Base-by-base conservation (phyloP, 2,888 invertebrate species). In the Spicauda simplicius region DNA sequence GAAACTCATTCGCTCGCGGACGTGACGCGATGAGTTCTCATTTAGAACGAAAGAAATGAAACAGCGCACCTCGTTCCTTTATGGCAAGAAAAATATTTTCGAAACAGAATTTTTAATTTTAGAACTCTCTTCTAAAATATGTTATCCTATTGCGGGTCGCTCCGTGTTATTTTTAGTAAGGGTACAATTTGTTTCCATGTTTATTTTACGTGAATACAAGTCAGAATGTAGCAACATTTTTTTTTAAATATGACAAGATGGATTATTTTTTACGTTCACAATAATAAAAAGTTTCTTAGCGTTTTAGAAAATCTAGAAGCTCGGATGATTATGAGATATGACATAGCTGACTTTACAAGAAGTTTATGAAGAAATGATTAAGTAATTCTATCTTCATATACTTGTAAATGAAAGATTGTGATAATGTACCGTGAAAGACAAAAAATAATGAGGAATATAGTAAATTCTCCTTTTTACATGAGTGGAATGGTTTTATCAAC, bases 41-140 rank as follows among this genome's bases (percentile, higher is more conserved):
- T 77, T 77, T 78, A 76, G 76, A 76, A 65, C 73, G 74, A 74
- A 76, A 76, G 71, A 73, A 77, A 77, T 76, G 74, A 73, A 75
- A 74, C 73, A 70, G 68, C n/a, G 68, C 55, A 53, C 64, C 65
- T 68, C 70, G 69, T 68, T 69, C 64, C 73, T 71, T 54, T 54
- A 60, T 60, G 30, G 60, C 48, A 19, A 37, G 48, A 8, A 60
- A 33, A 66, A 66, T 60, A 59, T 64, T 57, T 64, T 37, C 57
- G 33, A 50, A 54, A 64, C 64, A 59, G 54, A 65, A 59, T 59
- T 65, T 66, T 60, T 60, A 60, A 66, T 66, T 60, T 55, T 55
- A 55, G 59, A 66, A 60, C 54, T 66, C 60, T 33, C 19, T 66
- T 66, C 55, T 55, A 55, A 60, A 60, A 59, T 58, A 58, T 57